phyloP scores from a whole-genome alignment of 2,113 vertebrate species.

The Falco punctatus region DNA sequence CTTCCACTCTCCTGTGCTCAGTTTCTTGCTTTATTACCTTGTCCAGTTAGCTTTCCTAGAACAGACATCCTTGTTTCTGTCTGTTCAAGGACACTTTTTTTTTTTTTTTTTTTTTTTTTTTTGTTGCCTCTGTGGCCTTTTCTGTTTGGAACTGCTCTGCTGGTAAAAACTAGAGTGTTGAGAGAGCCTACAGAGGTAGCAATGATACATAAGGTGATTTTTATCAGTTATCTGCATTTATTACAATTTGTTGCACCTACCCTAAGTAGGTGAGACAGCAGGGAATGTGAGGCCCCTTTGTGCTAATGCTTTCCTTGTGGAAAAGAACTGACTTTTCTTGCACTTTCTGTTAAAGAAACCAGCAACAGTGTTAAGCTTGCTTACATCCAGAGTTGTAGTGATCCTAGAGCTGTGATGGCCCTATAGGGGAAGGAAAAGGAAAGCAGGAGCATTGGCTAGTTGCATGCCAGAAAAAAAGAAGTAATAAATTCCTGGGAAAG shows the following conservation, averaged over 20 bases:
- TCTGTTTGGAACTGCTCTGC: neutral
- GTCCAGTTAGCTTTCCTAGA: neutral
- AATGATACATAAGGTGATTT: neutral
- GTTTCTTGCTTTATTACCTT: slow-evolving; percentile 10
- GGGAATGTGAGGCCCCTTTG: neutral
- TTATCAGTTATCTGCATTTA: neutral
- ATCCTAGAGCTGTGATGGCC: neutral
- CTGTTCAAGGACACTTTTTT: neutral
- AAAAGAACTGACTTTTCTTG: neutral
- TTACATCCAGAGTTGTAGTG: neutral
- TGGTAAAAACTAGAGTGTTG: too few relatives aligned
- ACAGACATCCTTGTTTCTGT: neutral
- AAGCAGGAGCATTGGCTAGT: neutral
- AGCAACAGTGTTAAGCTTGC: neutral
- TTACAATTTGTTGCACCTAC: neutral
- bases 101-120: neutral
- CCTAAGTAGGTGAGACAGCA: neutral
- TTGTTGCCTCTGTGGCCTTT: neutral
- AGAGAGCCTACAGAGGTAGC: neutral
- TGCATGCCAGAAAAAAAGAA: neutral
- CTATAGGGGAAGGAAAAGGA: neutral
- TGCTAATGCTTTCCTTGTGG: neutral
- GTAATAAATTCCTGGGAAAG: neutral
- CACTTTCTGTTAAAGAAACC: neutral
- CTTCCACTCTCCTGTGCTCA: neutral